Percentiles rank a stretch among this genome's conserved stretches.
Evolutionary conservation across 2,113 vertebrate species (phyloP).

Genomic region (Eulemur rufifrons): DNA sequence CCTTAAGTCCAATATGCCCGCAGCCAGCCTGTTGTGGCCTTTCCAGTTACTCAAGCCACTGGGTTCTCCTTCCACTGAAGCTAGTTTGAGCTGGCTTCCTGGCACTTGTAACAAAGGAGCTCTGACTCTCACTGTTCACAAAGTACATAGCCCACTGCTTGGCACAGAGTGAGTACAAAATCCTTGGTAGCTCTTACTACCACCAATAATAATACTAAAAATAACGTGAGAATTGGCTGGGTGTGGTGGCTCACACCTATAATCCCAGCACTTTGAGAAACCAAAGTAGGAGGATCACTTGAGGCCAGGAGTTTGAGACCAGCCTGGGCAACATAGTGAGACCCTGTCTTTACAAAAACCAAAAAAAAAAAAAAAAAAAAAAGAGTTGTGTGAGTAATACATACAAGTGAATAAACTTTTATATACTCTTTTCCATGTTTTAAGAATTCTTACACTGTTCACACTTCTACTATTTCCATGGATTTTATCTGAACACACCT

Average conservation of each 20-base stretch:
- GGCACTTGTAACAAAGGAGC: not conserved
- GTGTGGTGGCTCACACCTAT: no score
- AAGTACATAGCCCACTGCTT: not conserved
- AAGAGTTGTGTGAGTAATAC: not conserved
- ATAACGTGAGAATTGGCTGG: not conserved
- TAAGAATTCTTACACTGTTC: not conserved
- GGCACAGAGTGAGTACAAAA: not conserved
- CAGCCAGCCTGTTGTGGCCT: not conserved
- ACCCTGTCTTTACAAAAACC: no score
- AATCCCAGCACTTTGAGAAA: no score
- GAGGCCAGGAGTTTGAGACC: no score
- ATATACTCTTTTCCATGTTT: not conserved
- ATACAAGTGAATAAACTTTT: not conserved
- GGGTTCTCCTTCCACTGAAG: not conserved
- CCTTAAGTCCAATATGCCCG: not conserved
- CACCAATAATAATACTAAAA: not conserved
- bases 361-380: no score
- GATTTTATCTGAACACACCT: conserved; percentile 37
- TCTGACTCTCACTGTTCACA: not conserved
- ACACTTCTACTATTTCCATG: not conserved
- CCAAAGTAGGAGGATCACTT: no score
- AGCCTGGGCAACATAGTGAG: no score
- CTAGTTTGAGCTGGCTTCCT: not conserved
- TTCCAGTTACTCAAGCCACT: not conserved
- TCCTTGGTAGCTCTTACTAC: not conserved